Conservation (phyloP, 1,140 invertebrate genomes). For the Zaprionus capensis region DNA sequence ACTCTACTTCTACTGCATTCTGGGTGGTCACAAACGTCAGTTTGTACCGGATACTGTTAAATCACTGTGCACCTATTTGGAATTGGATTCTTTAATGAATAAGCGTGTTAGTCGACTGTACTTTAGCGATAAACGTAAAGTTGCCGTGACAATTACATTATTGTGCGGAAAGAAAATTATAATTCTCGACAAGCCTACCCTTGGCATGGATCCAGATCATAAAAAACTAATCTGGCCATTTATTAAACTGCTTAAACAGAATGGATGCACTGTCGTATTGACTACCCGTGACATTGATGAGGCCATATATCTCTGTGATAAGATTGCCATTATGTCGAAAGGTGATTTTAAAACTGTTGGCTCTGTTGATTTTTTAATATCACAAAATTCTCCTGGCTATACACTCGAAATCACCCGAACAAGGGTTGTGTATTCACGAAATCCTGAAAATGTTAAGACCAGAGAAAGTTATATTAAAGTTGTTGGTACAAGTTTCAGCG, state of each 20-base stretch:
- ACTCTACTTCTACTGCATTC: conserved; percentile 11
- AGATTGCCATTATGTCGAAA: conserved; percentile 12
- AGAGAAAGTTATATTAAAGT: background rate
- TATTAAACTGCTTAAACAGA: background rate
- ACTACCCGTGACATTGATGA: conserved; percentile 26
- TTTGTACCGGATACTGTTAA: background rate
- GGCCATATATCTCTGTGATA: conserved; percentile 17
- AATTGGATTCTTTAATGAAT: background rate
- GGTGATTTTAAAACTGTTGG: conserved; percentile 13
- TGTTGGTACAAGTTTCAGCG: background rate
- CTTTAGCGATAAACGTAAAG: conserved; percentile 5
- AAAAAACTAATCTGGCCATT: conserved; percentile 3
- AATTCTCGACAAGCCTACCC: conserved; percentile 20
- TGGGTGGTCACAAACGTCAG: background rate
- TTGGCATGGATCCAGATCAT: background rate
- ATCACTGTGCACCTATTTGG: background rate
- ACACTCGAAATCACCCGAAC: background rate
- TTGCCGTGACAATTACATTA: background rate
- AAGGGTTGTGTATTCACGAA: conserved; percentile 2
- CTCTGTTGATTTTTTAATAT: background rate
- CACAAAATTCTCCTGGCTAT: conserved; percentile 8
- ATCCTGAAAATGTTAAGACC: too few species aligned
- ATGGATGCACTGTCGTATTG: conserved; percentile 17
- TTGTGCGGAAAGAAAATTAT: conserved; percentile 6
- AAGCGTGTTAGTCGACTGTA: background rate